These are phyloP conservation scores for Sinohyriopsis cumingii DNA, from an alignment of 2,888 invertebrate species.

Conservation along the genomic window DNA sequence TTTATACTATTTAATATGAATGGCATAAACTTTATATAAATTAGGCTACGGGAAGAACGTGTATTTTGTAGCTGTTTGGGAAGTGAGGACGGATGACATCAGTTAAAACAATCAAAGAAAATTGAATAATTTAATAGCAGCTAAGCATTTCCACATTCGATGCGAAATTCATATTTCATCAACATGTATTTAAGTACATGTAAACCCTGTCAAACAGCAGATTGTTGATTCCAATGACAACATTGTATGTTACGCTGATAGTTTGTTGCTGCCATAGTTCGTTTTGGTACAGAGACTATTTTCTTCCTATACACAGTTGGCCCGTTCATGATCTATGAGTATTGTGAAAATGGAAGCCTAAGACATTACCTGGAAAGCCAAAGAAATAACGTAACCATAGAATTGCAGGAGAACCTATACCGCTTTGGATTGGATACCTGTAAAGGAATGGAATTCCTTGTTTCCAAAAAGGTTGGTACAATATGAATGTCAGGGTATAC, in stretches of 20 bases:
- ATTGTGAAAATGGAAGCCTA: constrained; percentile 45
- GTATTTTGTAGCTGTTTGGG: too few relatives aligned
- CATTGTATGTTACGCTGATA: neutral
- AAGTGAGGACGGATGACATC: too few relatives aligned
- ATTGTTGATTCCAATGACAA: too few relatives aligned
- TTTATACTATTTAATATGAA: too few relatives aligned
- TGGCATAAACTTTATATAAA: too few relatives aligned
- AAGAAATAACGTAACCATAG: constrained; percentile 30
- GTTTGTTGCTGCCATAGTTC: neutral
- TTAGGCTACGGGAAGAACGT: too few relatives aligned
- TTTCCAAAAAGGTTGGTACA: constrained; percentile 30
- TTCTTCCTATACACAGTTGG: constrained; percentile 41
- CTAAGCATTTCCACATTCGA: constrained; percentile 13
- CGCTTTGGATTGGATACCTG: constrained; percentile 38
- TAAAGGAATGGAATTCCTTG: constrained; percentile 53
- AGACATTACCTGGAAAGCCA: constrained; percentile 38
- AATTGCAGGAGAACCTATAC: constrained; percentile 41
- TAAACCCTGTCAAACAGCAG: too few relatives aligned
- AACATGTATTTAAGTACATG: too few relatives aligned
- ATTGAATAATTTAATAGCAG: neutral
- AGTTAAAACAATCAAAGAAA: too few relatives aligned
- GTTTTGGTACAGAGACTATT: constrained; percentile 12
- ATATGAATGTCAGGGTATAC: neutral
- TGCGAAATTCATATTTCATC: too few relatives aligned
- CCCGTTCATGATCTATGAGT: constrained; percentile 50